Evolutionary conservation across 2,797 vertebrate genomes (phyloP).

Genomic region (Oryzias sinensis): DNA sequence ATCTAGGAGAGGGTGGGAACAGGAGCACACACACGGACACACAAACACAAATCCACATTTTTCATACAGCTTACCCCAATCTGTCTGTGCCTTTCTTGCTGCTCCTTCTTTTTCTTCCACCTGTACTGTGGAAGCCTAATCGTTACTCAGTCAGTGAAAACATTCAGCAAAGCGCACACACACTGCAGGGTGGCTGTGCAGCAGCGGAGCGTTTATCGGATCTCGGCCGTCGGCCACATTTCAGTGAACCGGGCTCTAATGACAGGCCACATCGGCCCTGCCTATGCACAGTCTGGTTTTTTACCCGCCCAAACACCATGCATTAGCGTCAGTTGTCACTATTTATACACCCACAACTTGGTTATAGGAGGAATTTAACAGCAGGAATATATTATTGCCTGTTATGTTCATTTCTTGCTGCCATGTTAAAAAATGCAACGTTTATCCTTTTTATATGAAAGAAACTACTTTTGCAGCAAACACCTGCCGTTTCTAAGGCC

Average conservation of each 20-base stretch:
- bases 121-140: conserved; percentile 48
- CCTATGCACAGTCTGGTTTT: conserved; percentile 36
- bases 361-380: too few species aligned
- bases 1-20: conserved; percentile 43
- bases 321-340: conserved; percentile 25
- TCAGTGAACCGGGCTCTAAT: conserved; percentile 67
- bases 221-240: conserved; percentile 62
- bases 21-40: conserved; percentile 8
- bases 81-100: conserved; percentile 29
- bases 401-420: too few species aligned
- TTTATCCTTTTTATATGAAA: too few species aligned
- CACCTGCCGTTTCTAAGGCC: too few species aligned
- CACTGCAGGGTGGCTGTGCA: conserved; percentile 29
- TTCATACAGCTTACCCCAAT: conserved; percentile 26
- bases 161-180: conserved; percentile 27
- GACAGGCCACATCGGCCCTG: conserved; percentile 60
- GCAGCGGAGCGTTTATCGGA: conserved; percentile 45
- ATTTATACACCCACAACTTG: conserved; percentile 61
- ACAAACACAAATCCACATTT: conserved; percentile 38
- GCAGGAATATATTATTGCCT: too few species aligned
- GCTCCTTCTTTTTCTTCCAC: conserved; percentile 26
- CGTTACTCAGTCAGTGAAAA: conserved; percentile 52
- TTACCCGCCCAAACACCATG: conserved; percentile 10
- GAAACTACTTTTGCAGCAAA: too few species aligned
- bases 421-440: too few species aligned